Evolutionary conservation across 2,113 vertebrate genomes (phyloP), one percentile per base, ranked within the genome.

Genomic region (Cinclus mexicanus): DNA sequence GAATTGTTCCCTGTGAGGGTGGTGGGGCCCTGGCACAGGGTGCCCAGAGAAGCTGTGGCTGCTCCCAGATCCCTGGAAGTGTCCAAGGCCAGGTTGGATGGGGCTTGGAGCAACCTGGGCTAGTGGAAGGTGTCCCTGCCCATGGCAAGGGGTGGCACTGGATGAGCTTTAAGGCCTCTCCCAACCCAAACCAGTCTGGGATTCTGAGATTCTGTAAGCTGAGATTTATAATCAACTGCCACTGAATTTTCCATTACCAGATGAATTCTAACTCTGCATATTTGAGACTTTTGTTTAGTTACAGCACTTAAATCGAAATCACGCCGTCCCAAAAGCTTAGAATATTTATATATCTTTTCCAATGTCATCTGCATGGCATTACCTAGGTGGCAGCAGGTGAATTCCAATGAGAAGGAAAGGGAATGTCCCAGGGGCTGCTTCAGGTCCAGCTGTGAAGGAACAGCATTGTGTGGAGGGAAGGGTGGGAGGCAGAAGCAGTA

Each of bases 51-150:
- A 71, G 75, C 35, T 80, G 85, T 42, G 67, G 25, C 49, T 71
- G 85, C 6, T 21, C 41, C 56, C 31, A 44, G 20, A 63, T 63
- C 41, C 24, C 29, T 87, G 65, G 29, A 0, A 35, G 35, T 26
- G 57, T 1, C 65, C 85, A 5, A 64, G 67, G 8, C 13, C 31
- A 33, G 57, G 25, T 0, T 88, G 31, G 71, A 33, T 0, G 0
- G 33, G 31, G 14, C 11, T 37, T 15, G 59, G 86, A 57, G 10
- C 26, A 15, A 0, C 4, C 50, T 65, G 68, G 52, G 26, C 0
- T 0, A 3, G 35, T 33, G 76, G 12, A 2, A 72, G 11, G 1
- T 23, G 68, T 37, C 68, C 50, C 76, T 80, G 57, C 14, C 35
- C 76, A 64, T 18, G 42, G 65, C 65, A 63, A 16, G 13, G 18